Evolutionary conservation across 2,113 vertebrate genomes (phyloP).

Genomic region (Felis chaus): DNA sequence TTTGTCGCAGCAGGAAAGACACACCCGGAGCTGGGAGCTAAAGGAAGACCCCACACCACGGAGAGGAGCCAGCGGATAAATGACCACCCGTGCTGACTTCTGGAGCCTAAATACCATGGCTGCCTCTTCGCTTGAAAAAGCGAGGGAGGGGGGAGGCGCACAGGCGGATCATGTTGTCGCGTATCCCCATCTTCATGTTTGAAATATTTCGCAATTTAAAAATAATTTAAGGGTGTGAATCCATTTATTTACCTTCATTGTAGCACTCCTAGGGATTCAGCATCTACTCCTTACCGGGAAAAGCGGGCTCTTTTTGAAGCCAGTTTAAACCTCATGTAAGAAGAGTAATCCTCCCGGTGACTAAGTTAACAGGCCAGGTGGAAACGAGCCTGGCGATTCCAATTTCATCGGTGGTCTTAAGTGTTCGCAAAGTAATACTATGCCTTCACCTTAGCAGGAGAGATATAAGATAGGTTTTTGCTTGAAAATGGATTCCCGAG

Average conservation of each 20-base stretch:
- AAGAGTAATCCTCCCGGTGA: constrained; percentile 75
- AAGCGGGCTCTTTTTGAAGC: constrained; percentile 40
- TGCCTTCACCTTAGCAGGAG: constrained; percentile 78
- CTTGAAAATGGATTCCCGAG: constrained; percentile 85
- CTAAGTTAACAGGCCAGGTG: constrained; percentile 78
- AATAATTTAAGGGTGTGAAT: neutral
- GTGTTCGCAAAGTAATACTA: constrained; percentile 86
- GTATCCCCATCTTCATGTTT: neutral
- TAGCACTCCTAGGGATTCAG: neutral
- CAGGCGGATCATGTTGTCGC: neutral
- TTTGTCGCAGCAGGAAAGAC: neutral
- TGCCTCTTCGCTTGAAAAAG: neutral
- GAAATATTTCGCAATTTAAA: neutral
- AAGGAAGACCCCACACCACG: neutral
- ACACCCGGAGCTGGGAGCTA: neutral
- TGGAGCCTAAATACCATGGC: neutral
- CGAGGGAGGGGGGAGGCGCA: fast-evolving
- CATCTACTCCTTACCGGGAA: neutral
- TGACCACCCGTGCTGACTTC: neutral
- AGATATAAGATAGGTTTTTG: constrained; percentile 81
- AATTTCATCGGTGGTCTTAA: constrained; percentile 87
- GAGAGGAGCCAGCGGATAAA: neutral
- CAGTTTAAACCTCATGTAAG: constrained; percentile 69
- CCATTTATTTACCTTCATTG: neutral
- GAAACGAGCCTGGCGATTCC: constrained; percentile 80